Evolutionary conservation across 2,888 invertebrate species (phyloP).

Genomic region (Himalopsyche anomala): DNA sequence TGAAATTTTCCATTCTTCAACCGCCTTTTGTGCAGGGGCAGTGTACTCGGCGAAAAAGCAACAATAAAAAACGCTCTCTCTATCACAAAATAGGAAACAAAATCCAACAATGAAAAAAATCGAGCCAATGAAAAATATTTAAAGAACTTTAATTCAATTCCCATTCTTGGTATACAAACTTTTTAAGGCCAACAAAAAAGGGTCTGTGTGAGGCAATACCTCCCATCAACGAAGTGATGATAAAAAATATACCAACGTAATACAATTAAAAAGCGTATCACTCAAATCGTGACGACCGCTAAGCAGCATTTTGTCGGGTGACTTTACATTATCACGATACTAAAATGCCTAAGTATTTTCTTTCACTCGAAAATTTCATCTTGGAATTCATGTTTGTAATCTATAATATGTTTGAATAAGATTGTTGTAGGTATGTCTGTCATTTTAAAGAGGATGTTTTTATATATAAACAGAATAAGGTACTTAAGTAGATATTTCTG

Average conservation of each 20-base stretch:
- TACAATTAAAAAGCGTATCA: slow-evolving; percentile 60
- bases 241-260: slow-evolving; percentile 53
- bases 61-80: slow-evolving; percentile 45
- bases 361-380: neutral
- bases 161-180: slow-evolving; percentile 59
- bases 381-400: neutral
- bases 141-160: slow-evolving; percentile 64
- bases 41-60: slow-evolving; percentile 51
- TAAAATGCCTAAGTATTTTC: neutral
- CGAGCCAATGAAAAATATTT: slow-evolving; percentile 60
- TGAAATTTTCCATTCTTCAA: slow-evolving; percentile 53
- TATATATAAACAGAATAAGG: too few species aligned
- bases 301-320: slow-evolving; percentile 28
- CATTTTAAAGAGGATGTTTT: too few species aligned
- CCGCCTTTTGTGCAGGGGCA: slow-evolving; percentile 44
- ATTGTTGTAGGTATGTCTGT: too few species aligned
- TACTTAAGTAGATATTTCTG: too few species aligned
- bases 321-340: neutral
- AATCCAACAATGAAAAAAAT: slow-evolving; percentile 57
- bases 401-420: too few species aligned
- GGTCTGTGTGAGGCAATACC: slow-evolving; percentile 54
- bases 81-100: slow-evolving; percentile 49
- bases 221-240: slow-evolving; percentile 44
- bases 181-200: slow-evolving; percentile 49
- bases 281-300: slow-evolving; percentile 26